These are phyloP conservation scores for Lobophora halterata DNA, from an alignment of 2,888 invertebrate genomes.

Conservation along the genomic window DNA sequence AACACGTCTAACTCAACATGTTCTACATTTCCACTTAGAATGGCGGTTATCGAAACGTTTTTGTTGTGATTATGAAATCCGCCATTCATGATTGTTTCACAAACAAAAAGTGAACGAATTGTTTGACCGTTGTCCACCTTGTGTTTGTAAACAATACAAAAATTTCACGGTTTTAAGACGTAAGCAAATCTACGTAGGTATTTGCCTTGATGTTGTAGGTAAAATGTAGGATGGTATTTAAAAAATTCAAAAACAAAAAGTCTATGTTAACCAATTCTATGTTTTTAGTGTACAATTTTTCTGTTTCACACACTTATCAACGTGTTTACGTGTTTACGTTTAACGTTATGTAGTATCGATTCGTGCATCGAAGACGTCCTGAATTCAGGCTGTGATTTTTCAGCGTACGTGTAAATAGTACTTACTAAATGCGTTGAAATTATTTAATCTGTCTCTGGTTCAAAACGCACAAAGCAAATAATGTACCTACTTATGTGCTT, in stretches of 20 bases:
- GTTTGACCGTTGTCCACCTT: slow-evolving; percentile 13
- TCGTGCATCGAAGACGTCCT: too few relatives aligned
- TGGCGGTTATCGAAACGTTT: slow-evolving; percentile 2
- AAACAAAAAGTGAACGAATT: slow-evolving; percentile 29
- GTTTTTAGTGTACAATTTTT: too few relatives aligned
- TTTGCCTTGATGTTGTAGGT: not conserved
- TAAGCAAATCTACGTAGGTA: not conserved
- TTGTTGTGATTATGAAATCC: slow-evolving; percentile 26
- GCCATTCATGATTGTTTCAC: slow-evolving; percentile 27
- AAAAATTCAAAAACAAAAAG: too few relatives aligned
- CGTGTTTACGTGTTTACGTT: too few relatives aligned
- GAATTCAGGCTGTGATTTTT: too few relatives aligned
- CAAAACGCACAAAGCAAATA: slow-evolving; percentile 2
- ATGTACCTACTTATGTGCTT: slow-evolving; percentile 1
- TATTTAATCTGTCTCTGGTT: too few relatives aligned
- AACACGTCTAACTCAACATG: not conserved
- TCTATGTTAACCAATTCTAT: too few relatives aligned
- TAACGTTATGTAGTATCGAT: too few relatives aligned
- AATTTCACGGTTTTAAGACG: slow-evolving; percentile 23
- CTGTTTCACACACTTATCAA: too few relatives aligned
- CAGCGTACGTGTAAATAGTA: too few relatives aligned
- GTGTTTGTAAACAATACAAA: slow-evolving; percentile 35
- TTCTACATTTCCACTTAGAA: slow-evolving; percentile 7
- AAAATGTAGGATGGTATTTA: too few relatives aligned
- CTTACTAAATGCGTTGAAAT: too few relatives aligned